Conservation (phyloP, 2,888 invertebrate genomes). For the Teinopalpus imperialis region DNA sequence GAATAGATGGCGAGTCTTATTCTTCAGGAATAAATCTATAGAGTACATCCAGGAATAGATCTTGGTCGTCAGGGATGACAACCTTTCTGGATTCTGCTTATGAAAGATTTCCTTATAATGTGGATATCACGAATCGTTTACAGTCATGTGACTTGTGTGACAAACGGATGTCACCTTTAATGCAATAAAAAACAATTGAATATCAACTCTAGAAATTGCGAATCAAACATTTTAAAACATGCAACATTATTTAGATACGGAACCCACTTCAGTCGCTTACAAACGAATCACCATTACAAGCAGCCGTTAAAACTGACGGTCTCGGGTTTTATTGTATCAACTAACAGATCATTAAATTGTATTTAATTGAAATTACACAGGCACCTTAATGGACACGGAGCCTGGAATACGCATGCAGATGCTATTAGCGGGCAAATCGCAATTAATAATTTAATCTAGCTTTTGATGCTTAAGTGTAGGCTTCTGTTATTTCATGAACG, state of each 20-base stretch:
- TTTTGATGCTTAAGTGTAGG: neutral
- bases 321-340: constrained; percentile 20
- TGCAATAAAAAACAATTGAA: too few species aligned
- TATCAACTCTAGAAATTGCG: too few species aligned
- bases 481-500: neutral
- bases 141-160: too few species aligned
- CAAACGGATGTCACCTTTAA: too few species aligned
- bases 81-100: too few species aligned
- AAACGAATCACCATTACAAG: constrained; percentile 3
- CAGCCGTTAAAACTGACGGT: constrained; percentile 3
- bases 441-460: constrained; percentile 24
- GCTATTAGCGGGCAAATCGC: constrained; percentile 16
- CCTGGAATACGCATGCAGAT: constrained; percentile 4
- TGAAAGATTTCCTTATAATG: too few species aligned
- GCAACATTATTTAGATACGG: constrained; percentile 1
- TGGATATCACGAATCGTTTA: too few species aligned
- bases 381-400: constrained; percentile 6
- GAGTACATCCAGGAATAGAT: too few species aligned
- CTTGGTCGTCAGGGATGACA: too few species aligned
- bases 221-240: too few species aligned
- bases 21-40: too few species aligned
- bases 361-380: constrained; percentile 22
- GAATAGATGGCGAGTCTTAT: too few species aligned
- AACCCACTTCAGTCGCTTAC: neutral
- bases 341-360: constrained; percentile 22